phyloP scores from a whole-genome alignment of 2,797 vertebrate genomes.

The Ibycter americanus region DNA sequence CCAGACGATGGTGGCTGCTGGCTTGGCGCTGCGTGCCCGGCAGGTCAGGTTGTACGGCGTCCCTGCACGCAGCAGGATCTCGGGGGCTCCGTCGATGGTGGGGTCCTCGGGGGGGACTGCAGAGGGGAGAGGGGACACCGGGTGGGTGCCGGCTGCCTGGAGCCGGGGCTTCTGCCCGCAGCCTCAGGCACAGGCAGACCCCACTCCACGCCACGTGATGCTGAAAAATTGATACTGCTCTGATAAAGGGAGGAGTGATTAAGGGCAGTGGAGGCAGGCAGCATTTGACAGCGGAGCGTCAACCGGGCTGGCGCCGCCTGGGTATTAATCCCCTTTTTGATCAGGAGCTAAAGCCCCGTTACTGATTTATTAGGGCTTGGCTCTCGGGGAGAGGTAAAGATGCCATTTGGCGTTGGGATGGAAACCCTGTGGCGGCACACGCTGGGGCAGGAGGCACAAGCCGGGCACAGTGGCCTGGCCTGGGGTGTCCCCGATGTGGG shows the following conservation, averaged over 20 bases:
- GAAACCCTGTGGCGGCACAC: no score
- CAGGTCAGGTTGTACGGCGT: slow-evolving; percentile 90
- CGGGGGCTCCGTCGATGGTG: slow-evolving; percentile 85
- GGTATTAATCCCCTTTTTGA: background rate
- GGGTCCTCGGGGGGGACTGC: slow-evolving; percentile 93
- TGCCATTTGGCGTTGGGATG: fast-evolving
- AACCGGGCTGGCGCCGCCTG: background rate
- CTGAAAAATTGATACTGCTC: background rate
- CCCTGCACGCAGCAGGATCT: slow-evolving; percentile 90
- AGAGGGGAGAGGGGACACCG: background rate
- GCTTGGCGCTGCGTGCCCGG: slow-evolving; percentile 89
- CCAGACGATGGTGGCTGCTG: slow-evolving; percentile 89
- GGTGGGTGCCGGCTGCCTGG: background rate
- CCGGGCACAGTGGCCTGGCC: background rate
- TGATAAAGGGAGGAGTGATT: no score
- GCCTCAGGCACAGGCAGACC: background rate
- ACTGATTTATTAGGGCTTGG: background rate
- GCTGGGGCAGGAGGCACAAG: background rate
- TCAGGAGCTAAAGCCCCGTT: background rate
- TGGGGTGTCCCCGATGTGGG: background rate
- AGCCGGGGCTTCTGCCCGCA: background rate
- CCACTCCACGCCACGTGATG: fast-evolving
- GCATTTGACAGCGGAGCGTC: background rate
- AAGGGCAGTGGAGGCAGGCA: background rate
- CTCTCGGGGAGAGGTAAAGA: background rate